Conservation (phyloP, 2,888 invertebrate genomes). For the Sminthurinus aureus region DNA sequence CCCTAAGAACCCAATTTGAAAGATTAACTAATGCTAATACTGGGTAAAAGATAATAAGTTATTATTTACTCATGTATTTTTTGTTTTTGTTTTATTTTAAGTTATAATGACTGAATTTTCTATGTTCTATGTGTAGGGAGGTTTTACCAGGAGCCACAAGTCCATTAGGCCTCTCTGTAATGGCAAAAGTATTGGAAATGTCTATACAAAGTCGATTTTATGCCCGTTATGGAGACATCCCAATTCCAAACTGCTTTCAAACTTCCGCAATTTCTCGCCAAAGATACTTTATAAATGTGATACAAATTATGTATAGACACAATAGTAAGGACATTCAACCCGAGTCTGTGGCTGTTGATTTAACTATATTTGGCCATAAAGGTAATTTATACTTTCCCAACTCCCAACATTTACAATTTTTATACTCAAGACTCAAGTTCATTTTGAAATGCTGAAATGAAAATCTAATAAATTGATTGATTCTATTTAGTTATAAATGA, state of each 20-base stretch:
- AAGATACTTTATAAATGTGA: constrained; percentile 63
- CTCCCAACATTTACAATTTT: too few relatives aligned
- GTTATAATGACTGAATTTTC: background rate
- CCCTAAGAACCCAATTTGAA: constrained; percentile 73
- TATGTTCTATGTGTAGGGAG: constrained; percentile 66
- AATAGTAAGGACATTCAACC: constrained; percentile 65
- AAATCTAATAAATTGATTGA: too few relatives aligned
- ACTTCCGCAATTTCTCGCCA: constrained; percentile 61
- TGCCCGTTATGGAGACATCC: constrained; percentile 14
- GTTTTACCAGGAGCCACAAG: constrained; percentile 72
- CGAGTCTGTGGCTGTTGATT: constrained; percentile 67
- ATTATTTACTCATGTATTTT: too few relatives aligned
- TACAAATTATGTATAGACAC: constrained; percentile 66
- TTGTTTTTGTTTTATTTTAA: too few relatives aligned
- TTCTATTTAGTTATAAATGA: constrained; percentile 70
- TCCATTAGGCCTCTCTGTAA: constrained; percentile 67
- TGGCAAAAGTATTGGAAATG: constrained; percentile 61
- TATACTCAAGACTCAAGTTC: too few relatives aligned
- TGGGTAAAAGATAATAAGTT: too few relatives aligned
- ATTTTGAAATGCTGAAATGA: too few relatives aligned
- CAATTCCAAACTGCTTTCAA: constrained; percentile 46
- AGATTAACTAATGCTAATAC: constrained; percentile 76
- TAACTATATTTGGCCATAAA: constrained; percentile 72
- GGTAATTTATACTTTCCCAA: too few relatives aligned
- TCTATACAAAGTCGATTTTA: constrained; percentile 60